These are phyloP conservation scores for Xestia c-nigrum DNA, from an alignment of 2,888 invertebrate species.

Conservation along the genomic window DNA sequence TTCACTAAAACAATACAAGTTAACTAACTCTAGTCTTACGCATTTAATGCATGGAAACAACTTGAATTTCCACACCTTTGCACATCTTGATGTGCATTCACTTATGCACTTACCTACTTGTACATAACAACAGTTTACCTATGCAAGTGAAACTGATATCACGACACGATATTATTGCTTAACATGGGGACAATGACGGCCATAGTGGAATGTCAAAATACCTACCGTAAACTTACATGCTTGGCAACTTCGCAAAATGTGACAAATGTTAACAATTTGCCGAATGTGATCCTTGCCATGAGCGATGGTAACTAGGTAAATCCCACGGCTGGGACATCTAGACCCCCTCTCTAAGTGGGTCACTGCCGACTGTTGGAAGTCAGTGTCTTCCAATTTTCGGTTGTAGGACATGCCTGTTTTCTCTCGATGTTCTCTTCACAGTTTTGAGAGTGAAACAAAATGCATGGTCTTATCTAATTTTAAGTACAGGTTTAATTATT, in stretches of 20 bases:
- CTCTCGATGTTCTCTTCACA: no score
- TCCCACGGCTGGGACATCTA: background rate
- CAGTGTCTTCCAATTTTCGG: background rate
- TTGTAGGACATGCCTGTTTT: background rate
- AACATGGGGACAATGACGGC: background rate
- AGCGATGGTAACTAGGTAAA: background rate
- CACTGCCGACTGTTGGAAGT: background rate
- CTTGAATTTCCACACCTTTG: constrained; percentile 47
- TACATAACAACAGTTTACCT: constrained; percentile 30
- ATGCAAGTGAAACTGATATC: constrained; percentile 31
- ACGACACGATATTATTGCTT: constrained; percentile 2
- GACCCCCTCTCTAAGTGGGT: background rate
- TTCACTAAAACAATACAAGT: constrained; percentile 11
- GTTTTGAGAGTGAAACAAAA: background rate
- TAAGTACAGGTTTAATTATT: no score
- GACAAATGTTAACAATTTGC: background rate
- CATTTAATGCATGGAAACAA: constrained; percentile 26
- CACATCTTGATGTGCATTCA: constrained; percentile 19
- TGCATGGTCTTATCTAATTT: background rate
- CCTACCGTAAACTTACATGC: background rate
- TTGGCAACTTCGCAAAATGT: background rate
- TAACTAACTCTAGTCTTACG: constrained; percentile 49
- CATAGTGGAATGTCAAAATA: background rate
- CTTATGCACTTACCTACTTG: background rate
- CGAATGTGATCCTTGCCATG: background rate